These are phyloP conservation scores for Chinchilla lanigera DNA, from an alignment of 2,113 vertebrate species.

Conservation along the genomic window DNA sequence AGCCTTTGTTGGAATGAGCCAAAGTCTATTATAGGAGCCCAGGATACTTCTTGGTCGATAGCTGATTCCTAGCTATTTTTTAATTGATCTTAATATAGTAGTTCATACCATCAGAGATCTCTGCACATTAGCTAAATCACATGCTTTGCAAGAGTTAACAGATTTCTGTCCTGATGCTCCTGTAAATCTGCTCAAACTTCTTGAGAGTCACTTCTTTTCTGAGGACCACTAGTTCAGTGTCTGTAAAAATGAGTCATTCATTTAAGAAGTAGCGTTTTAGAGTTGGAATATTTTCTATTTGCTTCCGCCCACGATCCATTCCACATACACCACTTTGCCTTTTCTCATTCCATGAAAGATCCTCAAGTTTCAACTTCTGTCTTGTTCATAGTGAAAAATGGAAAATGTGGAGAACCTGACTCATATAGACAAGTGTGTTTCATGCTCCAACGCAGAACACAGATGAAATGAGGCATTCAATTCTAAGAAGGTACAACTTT, in stretches of 20 bases:
- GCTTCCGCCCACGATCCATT: neutral
- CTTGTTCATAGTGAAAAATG: neutral
- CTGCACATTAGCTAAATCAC: neutral
- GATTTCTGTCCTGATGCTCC: neutral
- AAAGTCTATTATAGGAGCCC: neutral
- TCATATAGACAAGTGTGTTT: neutral
- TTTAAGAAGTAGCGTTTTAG: neutral
- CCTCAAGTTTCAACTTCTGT: neutral
- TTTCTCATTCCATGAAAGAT: neutral
- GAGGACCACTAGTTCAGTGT: neutral
- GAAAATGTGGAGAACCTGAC: neutral
- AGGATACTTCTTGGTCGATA: neutral
- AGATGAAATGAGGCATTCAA: neutral
- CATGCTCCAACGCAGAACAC: neutral
- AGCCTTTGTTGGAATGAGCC: neutral
- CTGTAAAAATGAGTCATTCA: neutral
- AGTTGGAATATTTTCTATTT: neutral
- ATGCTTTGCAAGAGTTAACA: neutral
- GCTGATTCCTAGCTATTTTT: neutral
- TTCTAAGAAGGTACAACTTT: neutral
- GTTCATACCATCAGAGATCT: neutral
- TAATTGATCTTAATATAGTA: neutral
- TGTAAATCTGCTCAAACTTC: neutral
- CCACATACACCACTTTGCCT: neutral
- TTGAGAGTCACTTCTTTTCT: neutral